A percentile compares a stretch with the other conserved stretches of the same genome.
Evolutionary conservation across 2,888 invertebrate species (phyloP).

Genomic region (Microplitis deprimator): DNA sequence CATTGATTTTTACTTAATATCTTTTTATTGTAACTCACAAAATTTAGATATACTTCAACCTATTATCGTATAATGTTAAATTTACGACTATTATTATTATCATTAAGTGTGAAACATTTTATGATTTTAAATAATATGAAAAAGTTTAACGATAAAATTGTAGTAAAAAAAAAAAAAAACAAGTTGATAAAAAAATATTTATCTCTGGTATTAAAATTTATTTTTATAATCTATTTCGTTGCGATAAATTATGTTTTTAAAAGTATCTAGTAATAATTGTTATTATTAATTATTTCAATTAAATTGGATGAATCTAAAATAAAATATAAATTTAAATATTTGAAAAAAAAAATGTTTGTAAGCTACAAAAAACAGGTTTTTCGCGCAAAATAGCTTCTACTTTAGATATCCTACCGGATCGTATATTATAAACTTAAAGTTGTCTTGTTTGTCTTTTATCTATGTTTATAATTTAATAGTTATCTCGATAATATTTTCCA

Average conservation of each 20-base stretch:
- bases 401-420: background rate
- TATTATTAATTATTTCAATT: background rate
- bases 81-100: background rate
- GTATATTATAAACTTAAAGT: background rate
- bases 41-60: too few species aligned
- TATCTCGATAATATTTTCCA: conserved; percentile 1
- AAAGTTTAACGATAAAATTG: too few species aligned
- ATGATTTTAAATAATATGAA: background rate
- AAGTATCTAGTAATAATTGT: background rate
- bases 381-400: background rate
- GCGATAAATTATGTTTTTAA: too few species aligned
- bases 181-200: too few species aligned
- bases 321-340: background rate
- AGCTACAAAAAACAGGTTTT: background rate
- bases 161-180: too few species aligned
- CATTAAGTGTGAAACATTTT: background rate
- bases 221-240: too few species aligned
- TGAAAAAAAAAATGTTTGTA: background rate
- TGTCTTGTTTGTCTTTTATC: background rate
- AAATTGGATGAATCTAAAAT: background rate
- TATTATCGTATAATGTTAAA: too few species aligned
- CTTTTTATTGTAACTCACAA: background rate
- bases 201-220: too few species aligned
- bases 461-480: background rate
- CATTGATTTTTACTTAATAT: background rate